Evolutionary conservation across 1,140 invertebrate species (phyloP), one percentile per base, ranked within the genome.

Genomic region (Oppia nitens): DNA sequence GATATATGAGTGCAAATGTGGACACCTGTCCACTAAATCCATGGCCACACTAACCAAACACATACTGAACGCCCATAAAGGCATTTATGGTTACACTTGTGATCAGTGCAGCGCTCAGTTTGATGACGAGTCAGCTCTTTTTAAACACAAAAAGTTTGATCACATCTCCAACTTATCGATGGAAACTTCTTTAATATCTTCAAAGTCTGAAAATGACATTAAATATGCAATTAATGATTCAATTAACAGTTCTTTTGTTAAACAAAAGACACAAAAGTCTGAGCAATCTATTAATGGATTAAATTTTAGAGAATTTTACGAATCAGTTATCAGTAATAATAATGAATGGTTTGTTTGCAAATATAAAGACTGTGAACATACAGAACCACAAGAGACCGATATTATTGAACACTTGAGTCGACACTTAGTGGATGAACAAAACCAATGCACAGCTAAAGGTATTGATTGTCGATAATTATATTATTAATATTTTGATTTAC

Each of bases 101-200:
- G 55, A 56, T 12, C 47, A 45, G 9, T 57, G 56, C 25, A 25
- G 23, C 20, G 45, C 11, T 3, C 48, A 14, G 20, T 57, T 49
- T 50, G 56, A 57, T 17, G 50, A 48, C 26, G 56, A 57, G 40
- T 48, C 48, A 14, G 9, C 56, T 1, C 47, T 20, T 20, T 57
- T 49, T 24, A 57, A 49, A 23, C 56, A 57, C 32, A 45, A 47
- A 17, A 57, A 57, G 23, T 49, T 3, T 25, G 47, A 49, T 23
- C 56, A 57, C 25, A 40, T 9, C 17, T 40, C 32, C 6, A 40
- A 40, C n/a, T n/a, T n/a, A n/a, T n/a, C n/a, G n/a, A n/a, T n/a
- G n/a, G n/a, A n/a, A n/a, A n/a, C n/a, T n/a, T n/a, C n/a, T n/a
- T n/a, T n/a, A n/a, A n/a, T n/a, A n/a, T n/a, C n/a, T n/a, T n/a